Evolutionary conservation across 2,113 vertebrate species (phyloP).

Genomic region (Siniperca chuatsi): DNA sequence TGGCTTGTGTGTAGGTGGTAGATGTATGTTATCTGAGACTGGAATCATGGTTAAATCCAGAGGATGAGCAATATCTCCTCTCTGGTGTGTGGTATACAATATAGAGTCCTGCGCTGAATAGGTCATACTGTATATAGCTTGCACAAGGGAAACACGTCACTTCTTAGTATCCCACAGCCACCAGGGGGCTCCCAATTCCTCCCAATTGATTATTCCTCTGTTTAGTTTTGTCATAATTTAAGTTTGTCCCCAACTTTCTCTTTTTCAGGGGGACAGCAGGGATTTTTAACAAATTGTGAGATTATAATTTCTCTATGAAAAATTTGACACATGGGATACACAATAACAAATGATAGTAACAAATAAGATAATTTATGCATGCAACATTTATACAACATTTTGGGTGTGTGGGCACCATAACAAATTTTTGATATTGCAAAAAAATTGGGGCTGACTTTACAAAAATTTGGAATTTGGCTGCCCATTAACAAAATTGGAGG

Average conservation of each 20-base stretch:
- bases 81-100: background rate
- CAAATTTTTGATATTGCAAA: too few species aligned
- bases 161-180: background rate
- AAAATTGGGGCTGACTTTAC: too few species aligned
- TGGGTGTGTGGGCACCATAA: background rate
- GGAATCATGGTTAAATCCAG: slow-evolving; percentile 48
- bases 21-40: slow-evolving; percentile 45
- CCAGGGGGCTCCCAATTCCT: background rate
- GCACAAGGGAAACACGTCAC: background rate
- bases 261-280: too few species aligned
- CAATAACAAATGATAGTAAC: background rate
- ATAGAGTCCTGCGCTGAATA: background rate
- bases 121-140: background rate
- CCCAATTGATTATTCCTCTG: background rate
- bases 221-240: background rate
- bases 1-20: slow-evolving; percentile 27
- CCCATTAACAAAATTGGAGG: too few species aligned
- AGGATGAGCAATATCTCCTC: slow-evolving; percentile 48
- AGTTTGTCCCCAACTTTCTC: background rate
- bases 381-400: background rate
- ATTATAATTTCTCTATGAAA: background rate
- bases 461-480: too few species aligned
- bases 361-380: background rate
- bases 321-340: background rate
- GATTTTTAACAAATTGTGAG: background rate